Base-by-base conservation (phyloP, 2,888 invertebrate genomes). In the Epiperipatus broadwayi region DNA sequence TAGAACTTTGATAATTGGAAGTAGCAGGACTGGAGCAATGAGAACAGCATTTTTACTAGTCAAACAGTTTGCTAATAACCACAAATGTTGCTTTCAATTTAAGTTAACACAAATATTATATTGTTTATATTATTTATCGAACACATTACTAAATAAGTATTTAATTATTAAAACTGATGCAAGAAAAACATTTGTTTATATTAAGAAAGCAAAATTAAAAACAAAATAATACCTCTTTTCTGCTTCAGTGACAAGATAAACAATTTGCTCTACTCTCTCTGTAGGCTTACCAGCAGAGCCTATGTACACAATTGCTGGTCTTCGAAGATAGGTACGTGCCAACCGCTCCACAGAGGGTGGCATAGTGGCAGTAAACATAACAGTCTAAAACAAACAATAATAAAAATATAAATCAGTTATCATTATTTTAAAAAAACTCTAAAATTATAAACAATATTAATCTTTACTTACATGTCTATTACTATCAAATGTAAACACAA, bases 301-400 rank as follows among this genome's bases (percentile, higher is more conserved):
- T 47, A 97, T 95, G 57, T 95, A 85, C 0, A 97, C 95, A 2
- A 93, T 81, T 8, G 95, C 89, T 0, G 97, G 97, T 51, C 97
- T 69, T 40, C 97, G 69, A 16, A 99, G 65, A 62, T 97, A 99
- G 21, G 76, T 81, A 44, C 91, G 70, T 0, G 97, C 97, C 44
- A 99, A 64, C 43, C 95, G 70, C 64, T 99, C 97, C 2, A 99
- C 91, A 2, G 93, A 84, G 0, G 93, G 78, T 5, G 93, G 93
- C 97, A 99, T 99, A 46, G 97, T 99, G 3, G 97, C 97, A 35
- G 97, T 97, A 62, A 99, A 99, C 97, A 99, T 99, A 57, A 99
- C 97, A 52, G 97, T 99, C 76, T 75, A 51, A 21, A 59, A 55
- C 38, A 33, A 36, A 39, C 10, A 41, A 37, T 30, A 8, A 7